phyloP scores from a whole-genome alignment of 64 coral and sea anemone genomes.

The Pocillopora verrucosa region DNA sequence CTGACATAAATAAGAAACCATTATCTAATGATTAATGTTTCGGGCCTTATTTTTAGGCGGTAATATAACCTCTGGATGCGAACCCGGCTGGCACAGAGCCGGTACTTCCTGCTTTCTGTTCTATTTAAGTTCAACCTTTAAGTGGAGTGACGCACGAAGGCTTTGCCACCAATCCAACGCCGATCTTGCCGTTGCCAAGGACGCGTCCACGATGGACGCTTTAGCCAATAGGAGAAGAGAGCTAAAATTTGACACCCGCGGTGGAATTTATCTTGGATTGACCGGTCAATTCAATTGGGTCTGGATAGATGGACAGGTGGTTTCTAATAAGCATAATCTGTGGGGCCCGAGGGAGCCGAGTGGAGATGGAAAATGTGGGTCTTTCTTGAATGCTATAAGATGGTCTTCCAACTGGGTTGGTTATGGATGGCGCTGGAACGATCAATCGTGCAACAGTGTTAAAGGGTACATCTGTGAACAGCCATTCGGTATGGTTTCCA shows the following conservation, averaged over 20 bases:
- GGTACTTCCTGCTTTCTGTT: not conserved
- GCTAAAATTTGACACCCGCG: not conserved
- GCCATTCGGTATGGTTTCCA: not conserved
- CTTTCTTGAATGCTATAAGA: slow-evolving; percentile 26
- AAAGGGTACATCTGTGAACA: slow-evolving; percentile 32
- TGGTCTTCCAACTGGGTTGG: slow-evolving; percentile 17
- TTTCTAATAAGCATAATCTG: not conserved
- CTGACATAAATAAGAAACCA: not conserved
- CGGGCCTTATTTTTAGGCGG: not conserved
- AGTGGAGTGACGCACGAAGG: not conserved
- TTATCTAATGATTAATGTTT: not conserved
- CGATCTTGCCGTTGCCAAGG: slow-evolving; percentile 14
- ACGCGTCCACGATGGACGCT: not conserved
- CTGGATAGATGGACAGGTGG: not conserved
- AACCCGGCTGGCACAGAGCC: not conserved
- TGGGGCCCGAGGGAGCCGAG: slow-evolving; percentile 39
- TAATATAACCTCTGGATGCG: not conserved
- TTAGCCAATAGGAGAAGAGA: not conserved
- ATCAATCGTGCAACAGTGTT: not conserved
- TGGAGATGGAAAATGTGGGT: slow-evolving; percentile 24
- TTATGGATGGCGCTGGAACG: slow-evolving; percentile 29
- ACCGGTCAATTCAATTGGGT: slow-evolving; percentile 15
- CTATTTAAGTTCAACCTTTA: not conserved
- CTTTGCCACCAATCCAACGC: not conserved
- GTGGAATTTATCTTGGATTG: slow-evolving; percentile 5